Base-by-base conservation (phyloP, 2,888 invertebrate species). In the Bruchidius siliquastri region DNA sequence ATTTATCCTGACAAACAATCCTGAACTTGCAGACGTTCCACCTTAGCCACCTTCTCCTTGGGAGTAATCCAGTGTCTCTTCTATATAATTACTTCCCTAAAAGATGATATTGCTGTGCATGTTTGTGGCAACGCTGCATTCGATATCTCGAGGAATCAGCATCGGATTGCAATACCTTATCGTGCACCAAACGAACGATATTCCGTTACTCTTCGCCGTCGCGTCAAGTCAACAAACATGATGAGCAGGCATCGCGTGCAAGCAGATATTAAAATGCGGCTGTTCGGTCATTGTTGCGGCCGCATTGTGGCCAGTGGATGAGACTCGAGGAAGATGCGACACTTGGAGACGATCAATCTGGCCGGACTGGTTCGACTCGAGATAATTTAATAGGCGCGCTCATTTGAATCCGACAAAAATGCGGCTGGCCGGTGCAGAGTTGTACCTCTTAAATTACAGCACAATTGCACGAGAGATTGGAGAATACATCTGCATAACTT, bases 401-500 rank as follows among this genome's bases (percentile, higher is more conserved):
- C 84, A 84, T 85, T 85, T 85, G 82, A 85, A 83, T 83, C 83
- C 80, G 79, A 79, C 82, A 85, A 85, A 85, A 85, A 85, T 84
- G 82, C 83, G 79, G 13, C 49, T 13, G 49, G 18, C 49, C 49
- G 18, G 18, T 1, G 83, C 49, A 3, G 49, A 83, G 84, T 79
- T 83, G 84, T 83, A 82, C 81, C 82, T 82, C 83, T 85, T 85
- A 86, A 86, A 85, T 86, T 84, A 85, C 85, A 85, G 84, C 83
- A 85, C 85, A 86, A 86, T 85, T 86, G 85, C 85, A 84, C 81
- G 85, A 85, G 85, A 85, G 85, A 86, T 85, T 85, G 84, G 83
- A 79, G 85, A 85, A 86, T 85, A 85, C 82, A 86, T 86, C 85
- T 86, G 85, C 86, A 86, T 86, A 86, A 85, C 81, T 86, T 85